Evolutionary conservation across 30 jellyfish, hydroid and myxozoan genomes (phyloP).

Genomic region (Aurelia coerulea): DNA sequence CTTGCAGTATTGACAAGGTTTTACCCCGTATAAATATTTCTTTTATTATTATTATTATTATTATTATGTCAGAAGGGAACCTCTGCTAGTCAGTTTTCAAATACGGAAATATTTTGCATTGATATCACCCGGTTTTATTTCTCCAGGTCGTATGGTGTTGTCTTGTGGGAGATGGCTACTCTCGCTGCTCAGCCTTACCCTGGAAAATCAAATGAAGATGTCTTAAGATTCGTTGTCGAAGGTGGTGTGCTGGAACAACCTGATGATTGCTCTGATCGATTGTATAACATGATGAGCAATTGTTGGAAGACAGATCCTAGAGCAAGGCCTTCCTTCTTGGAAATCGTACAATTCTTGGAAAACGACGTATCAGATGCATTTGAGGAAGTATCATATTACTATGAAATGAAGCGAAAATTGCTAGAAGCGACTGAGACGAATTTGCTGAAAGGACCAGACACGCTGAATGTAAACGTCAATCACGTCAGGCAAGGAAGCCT

Average conservation of each 20-base stretch:
- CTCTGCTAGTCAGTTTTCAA: no score
- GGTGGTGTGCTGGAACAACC: slow-evolving; percentile 92
- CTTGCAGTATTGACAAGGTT: no score
- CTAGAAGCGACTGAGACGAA: slow-evolving; percentile 80
- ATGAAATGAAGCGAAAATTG: slow-evolving; percentile 88
- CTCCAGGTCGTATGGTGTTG: slow-evolving; percentile 96
- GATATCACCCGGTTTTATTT: not conserved
- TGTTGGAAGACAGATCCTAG: slow-evolving; percentile 95
- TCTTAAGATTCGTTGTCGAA: slow-evolving; percentile 80
- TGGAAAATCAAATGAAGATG: slow-evolving; percentile 95
- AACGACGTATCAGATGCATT: slow-evolving; percentile 82
- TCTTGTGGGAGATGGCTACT: slow-evolving; percentile 94
- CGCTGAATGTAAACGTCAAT: slow-evolving; percentile 13
- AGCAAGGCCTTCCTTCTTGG: slow-evolving; percentile 89
- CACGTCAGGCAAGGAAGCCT: slow-evolving; percentile 67
- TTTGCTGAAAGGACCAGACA: slow-evolving; percentile 65
- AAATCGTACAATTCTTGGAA: slow-evolving; percentile 83
- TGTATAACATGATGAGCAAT: slow-evolving; percentile 82
- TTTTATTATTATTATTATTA: no score
- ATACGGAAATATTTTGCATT: no score
- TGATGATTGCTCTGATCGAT: slow-evolving; percentile 79
- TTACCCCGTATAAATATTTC: no score
- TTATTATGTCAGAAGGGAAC: no score
- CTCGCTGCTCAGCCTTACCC: slow-evolving; percentile 98
- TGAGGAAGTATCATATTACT: slow-evolving; percentile 80